These are phyloP conservation scores for Cinclus cinclus DNA, from an alignment of 2,113 vertebrate genomes.

Conservation along the genomic window DNA sequence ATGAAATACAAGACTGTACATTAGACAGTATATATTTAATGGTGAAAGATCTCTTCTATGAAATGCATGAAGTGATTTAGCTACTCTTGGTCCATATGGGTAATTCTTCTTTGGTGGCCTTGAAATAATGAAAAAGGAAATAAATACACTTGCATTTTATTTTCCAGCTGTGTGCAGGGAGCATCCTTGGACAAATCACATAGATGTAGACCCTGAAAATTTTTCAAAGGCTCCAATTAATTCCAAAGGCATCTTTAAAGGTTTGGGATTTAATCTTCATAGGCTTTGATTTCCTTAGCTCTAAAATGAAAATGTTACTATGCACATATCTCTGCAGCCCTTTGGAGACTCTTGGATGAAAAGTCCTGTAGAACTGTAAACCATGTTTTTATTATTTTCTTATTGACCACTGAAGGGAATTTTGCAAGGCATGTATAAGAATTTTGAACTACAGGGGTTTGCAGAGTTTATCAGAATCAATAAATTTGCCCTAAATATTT, in stretches of 20 bases:
- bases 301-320: not conserved
- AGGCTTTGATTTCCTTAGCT: slow-evolving; percentile 23
- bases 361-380: not conserved
- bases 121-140: not conserved
- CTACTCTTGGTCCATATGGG: not conserved
- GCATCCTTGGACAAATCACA: not conserved
- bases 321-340: not conserved
- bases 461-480: not conserved
- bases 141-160: not conserved
- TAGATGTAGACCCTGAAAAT: not conserved
- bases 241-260: not conserved
- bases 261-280: slow-evolving; percentile 23
- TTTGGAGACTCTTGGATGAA: slow-evolving; percentile 21
- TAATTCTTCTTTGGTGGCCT: not conserved
- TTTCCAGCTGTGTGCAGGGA: not conserved
- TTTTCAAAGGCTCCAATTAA: slow-evolving; percentile 8
- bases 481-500: slow-evolving; percentile 6
- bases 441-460: not conserved
- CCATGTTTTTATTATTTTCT: not conserved
- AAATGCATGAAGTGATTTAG: not conserved
- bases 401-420: not conserved
- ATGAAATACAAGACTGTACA: not conserved
- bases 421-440: not conserved
- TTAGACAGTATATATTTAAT: not conserved
- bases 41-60: not conserved